These are phyloP conservation scores for Anabas testudineus DNA, from an alignment of 2,797 vertebrate genomes.

Conservation along the genomic window DNA sequence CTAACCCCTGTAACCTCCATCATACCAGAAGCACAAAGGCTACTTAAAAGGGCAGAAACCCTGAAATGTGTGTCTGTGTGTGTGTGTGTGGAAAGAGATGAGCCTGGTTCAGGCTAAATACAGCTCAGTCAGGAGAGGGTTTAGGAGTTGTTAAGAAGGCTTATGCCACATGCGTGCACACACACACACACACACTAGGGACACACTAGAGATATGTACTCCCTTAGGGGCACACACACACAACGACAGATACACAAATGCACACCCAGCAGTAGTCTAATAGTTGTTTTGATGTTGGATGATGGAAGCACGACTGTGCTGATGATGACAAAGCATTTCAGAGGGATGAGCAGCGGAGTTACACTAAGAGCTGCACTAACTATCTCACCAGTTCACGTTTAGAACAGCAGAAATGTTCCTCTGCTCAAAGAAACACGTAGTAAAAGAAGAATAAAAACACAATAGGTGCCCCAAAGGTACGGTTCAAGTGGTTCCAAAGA, in stretches of 20 bases:
- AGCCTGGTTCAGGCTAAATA: slow-evolving; percentile 69
- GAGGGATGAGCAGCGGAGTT: slow-evolving; percentile 36
- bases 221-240: slow-evolving; percentile 34
- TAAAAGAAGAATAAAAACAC: not conserved
- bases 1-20: slow-evolving; percentile 57
- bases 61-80: slow-evolving; percentile 18
- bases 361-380: not conserved
- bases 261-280: slow-evolving; percentile 59
- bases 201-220: slow-evolving; percentile 20
- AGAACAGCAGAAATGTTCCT: slow-evolving; percentile 9
- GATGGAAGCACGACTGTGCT: slow-evolving; percentile 52
- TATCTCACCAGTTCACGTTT: slow-evolving; percentile 7
- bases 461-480: not conserved
- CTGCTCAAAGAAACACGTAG: accelerated
- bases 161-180: slow-evolving; percentile 58
- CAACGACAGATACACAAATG: slow-evolving; percentile 25
- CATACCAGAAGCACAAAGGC: slow-evolving; percentile 61
- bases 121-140: slow-evolving; percentile 62
- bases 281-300: slow-evolving; percentile 71
- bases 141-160: slow-evolving; percentile 73
- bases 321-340: slow-evolving; percentile 57
- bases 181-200: slow-evolving; percentile 23
- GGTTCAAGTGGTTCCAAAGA: not conserved
- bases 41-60: slow-evolving; percentile 33
- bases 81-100: slow-evolving; percentile 50